Evolutionary conservation across 2,113 vertebrate species (phyloP).

Genomic region (Potamarius usumacintae): DNA sequence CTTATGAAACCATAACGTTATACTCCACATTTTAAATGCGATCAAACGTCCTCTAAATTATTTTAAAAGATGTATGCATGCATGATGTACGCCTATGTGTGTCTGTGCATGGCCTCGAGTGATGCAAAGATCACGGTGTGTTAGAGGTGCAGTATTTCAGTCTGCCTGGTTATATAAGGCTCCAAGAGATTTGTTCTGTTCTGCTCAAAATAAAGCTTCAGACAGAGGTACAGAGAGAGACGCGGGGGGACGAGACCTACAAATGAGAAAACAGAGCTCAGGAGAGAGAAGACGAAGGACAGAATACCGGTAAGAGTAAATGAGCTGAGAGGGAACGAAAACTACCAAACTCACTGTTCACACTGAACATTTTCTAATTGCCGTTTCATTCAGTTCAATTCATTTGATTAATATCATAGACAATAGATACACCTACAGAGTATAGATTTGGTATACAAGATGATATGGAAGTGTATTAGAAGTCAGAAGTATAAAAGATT

Average conservation of each 20-base stretch:
- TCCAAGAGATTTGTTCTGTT: constrained; percentile 36
- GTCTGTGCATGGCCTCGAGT: constrained; percentile 9
- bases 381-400: background rate
- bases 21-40: background rate
- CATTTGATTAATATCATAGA: background rate
- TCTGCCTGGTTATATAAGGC: constrained; percentile 43
- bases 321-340: constrained; percentile 2
- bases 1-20: background rate
- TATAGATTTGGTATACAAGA: background rate
- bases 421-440: no score
- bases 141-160: constrained; percentile 27
- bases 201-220: constrained; percentile 41
- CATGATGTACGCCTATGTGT: background rate
- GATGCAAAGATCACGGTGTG: constrained; percentile 32
- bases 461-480: background rate
- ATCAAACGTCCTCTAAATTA: background rate
- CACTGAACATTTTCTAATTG: background rate
- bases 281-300: background rate
- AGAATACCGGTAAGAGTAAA: constrained; percentile 27
- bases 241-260: background rate
- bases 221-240: background rate
- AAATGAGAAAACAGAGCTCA: constrained; percentile 11
- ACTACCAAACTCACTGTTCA: background rate
- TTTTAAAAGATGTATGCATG: background rate
- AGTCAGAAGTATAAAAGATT: background rate